Conservation (phyloP, 1,140 invertebrate species). For the Hyposmocoma kahamanoa region DNA sequence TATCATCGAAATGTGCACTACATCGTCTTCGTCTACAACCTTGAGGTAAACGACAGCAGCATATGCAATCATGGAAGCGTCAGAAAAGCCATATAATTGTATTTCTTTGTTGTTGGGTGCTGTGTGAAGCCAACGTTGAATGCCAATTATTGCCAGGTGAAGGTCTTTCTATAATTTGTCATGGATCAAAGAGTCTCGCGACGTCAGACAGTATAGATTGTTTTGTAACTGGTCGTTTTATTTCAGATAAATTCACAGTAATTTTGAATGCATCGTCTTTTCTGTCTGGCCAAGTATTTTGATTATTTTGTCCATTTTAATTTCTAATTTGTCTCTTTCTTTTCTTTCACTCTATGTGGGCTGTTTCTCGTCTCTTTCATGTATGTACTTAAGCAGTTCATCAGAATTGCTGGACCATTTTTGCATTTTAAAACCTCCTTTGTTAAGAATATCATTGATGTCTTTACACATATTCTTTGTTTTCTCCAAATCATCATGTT, state of each 20-base stretch:
- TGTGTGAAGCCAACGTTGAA: background rate
- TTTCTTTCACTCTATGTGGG: background rate
- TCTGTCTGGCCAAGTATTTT: background rate
- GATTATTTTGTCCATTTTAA: background rate
- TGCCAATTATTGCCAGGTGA: background rate
- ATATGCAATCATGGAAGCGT: background rate
- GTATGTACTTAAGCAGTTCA: background rate
- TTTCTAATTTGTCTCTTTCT: background rate
- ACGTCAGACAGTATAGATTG: background rate
- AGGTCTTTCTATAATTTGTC: background rate
- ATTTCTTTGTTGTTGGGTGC: background rate
- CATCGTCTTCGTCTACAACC: background rate
- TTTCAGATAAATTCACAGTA: background rate
- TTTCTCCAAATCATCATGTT: background rate
- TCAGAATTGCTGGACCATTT: background rate
- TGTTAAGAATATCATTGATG: background rate
- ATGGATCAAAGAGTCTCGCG: background rate
- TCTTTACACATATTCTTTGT: background rate
- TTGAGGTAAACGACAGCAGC: background rate
- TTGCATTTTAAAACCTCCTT: background rate
- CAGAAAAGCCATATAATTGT: background rate
- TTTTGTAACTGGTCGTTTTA: background rate
- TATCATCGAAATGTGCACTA: background rate
- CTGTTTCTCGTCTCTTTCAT: background rate
- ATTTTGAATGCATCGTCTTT: background rate